A percentile compares a stretch with the other conserved stretches of the same genome.
Evolutionary conservation across 2,888 invertebrate genomes (phyloP).

Genomic region (Chydorus sphaericus): DNA sequence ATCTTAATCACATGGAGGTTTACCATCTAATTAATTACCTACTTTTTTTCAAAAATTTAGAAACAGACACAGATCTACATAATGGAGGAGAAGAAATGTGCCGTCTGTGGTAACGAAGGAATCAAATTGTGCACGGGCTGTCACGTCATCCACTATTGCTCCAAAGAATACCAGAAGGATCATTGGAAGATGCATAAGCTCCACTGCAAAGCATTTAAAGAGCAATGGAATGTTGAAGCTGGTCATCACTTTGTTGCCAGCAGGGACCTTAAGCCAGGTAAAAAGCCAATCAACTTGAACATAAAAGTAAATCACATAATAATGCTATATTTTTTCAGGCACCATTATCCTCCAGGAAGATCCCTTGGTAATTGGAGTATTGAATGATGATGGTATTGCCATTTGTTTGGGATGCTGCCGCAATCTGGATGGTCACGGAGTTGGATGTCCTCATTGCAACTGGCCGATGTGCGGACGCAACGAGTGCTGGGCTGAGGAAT

Average conservation of each 20-base stretch:
- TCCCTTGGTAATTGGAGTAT: slow-evolving; percentile 22
- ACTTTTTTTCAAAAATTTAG: too few relatives aligned
- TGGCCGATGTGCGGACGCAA: slow-evolving; percentile 62
- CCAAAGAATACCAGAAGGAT: slow-evolving; percentile 55
- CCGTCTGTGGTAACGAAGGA: slow-evolving; percentile 47
- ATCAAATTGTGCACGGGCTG: slow-evolving; percentile 59
- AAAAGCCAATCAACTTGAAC: too few relatives aligned
- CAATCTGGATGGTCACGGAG: slow-evolving; percentile 36
- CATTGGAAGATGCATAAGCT: slow-evolving; percentile 61
- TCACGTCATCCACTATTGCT: slow-evolving; percentile 54
- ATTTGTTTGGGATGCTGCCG: slow-evolving; percentile 34
- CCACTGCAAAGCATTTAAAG: slow-evolving; percentile 48
- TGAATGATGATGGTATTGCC: slow-evolving; percentile 18
- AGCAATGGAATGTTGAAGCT: slow-evolving; percentile 22
- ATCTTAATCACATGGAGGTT: too few relatives aligned
- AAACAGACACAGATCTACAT: too few relatives aligned
- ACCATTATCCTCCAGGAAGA: slow-evolving; percentile 18
- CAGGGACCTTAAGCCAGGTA: slow-evolving; percentile 9
- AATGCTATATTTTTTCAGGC: too few relatives aligned
- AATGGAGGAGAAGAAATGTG: slow-evolving; percentile 32
- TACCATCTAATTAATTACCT: too few relatives aligned
- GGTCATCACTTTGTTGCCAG: slow-evolving; percentile 7
- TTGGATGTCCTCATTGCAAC: slow-evolving; percentile 50
- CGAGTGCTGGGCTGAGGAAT: slow-evolving; percentile 40
- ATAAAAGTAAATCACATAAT: too few relatives aligned